phyloP scores from a whole-genome alignment of 2,113 vertebrate species.

The Dipodomys spectabilis region DNA sequence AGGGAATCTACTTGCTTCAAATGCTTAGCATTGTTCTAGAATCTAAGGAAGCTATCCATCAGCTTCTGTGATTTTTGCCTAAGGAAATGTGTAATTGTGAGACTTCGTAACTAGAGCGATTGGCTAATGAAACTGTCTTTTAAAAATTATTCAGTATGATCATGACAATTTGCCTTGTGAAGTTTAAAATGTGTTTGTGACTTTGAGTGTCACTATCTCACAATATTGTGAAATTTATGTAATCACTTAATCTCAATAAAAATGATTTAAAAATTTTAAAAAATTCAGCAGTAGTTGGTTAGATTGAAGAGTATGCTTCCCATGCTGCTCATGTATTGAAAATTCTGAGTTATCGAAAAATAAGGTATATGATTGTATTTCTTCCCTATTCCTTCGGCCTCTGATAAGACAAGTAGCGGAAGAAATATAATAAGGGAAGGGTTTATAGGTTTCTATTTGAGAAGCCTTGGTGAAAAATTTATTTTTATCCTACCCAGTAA shows the following conservation, averaged over 20 bases:
- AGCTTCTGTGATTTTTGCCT: constrained; percentile 35
- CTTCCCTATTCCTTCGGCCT: background rate
- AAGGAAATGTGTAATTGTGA: background rate
- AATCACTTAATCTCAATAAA: too few species aligned
- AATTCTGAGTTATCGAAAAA: background rate
- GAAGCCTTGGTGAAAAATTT: constrained; percentile 2
- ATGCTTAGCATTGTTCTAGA: background rate
- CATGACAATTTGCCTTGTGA: too few species aligned
- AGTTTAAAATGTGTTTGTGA: too few species aligned
- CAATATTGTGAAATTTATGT: too few species aligned
- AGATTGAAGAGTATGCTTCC: background rate
- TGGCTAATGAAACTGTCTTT: background rate
- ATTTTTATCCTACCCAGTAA: constrained; percentile 9
- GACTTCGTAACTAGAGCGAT: background rate
- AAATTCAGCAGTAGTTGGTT: background rate
- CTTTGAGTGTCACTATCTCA: too few species aligned
- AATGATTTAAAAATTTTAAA: too few species aligned
- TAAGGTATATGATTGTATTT: background rate
- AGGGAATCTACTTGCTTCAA: background rate
- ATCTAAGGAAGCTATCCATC: background rate
- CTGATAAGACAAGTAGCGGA: background rate
- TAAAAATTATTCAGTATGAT: background rate
- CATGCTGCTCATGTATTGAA: background rate
- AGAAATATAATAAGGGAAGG: background rate
- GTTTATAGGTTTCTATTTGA: constrained; percentile 20